These are phyloP conservation scores for Limenitis camilla DNA, from an alignment of 2,888 invertebrate genomes.

Conservation along the genomic window DNA sequence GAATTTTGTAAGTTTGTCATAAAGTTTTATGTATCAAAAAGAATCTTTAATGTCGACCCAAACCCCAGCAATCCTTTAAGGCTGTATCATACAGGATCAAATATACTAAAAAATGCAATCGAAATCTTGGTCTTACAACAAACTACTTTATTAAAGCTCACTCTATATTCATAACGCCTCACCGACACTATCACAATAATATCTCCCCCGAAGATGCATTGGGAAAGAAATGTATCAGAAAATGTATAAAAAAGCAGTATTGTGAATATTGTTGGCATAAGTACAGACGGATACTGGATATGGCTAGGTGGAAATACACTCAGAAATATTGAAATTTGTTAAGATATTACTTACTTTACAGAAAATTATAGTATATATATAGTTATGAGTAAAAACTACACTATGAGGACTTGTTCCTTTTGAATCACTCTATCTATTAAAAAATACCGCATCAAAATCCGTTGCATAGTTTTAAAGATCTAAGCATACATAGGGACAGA, in stretches of 20 bases:
- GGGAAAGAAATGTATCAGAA: conserved; percentile 73
- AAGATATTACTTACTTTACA: background rate
- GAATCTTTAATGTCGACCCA: too few species aligned
- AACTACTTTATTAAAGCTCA: conserved; percentile 68
- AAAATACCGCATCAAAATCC: too few species aligned
- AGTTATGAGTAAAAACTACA: too few species aligned
- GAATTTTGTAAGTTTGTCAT: too few species aligned
- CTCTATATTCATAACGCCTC: conserved; percentile 73
- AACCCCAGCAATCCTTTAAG: conserved; percentile 2
- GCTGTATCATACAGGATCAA: conserved; percentile 23
- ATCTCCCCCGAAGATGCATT: conserved; percentile 71
- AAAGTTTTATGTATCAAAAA: too few species aligned
- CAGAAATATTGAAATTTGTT: too few species aligned
- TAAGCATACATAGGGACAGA: too few species aligned
- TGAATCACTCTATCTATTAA: too few species aligned
- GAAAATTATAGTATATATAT: too few species aligned
- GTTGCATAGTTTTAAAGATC: too few species aligned
- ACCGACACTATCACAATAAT: conserved; percentile 67
- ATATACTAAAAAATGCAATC: conserved; percentile 30
- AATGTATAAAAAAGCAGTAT: conserved; percentile 66
- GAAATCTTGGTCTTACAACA: conserved; percentile 33
- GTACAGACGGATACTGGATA: conserved; percentile 33
- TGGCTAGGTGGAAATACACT: conserved; percentile 11
- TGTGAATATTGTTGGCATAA: conserved; percentile 37
- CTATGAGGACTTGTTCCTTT: too few species aligned